These are phyloP conservation scores for Poecilia latipinna DNA, from an alignment of 2,113 vertebrate genomes.

Conservation along the genomic window DNA sequence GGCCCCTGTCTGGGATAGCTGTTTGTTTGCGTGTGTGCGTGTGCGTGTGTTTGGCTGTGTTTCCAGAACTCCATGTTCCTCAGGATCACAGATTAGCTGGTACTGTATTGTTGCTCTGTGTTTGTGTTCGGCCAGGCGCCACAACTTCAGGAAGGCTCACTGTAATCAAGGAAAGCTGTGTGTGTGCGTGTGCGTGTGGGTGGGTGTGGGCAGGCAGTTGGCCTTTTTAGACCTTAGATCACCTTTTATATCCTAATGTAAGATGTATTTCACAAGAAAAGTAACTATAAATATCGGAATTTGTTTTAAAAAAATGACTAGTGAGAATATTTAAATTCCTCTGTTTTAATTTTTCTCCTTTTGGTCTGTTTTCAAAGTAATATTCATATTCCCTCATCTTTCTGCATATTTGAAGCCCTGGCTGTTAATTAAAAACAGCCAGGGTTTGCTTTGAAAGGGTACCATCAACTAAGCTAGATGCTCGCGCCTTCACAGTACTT, in stretches of 20 bases:
- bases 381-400: not conserved
- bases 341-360: not conserved
- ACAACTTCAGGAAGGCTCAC: slow-evolving; percentile 75
- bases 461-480: not conserved
- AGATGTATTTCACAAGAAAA: slow-evolving; percentile 5
- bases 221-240: slow-evolving; percentile 6
- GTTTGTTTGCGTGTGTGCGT: slow-evolving; percentile 47
- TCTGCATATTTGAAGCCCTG: too few species aligned
- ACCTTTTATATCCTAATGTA: slow-evolving; percentile 8
- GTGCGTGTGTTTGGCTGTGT: slow-evolving; percentile 56
- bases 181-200: slow-evolving; percentile 46
- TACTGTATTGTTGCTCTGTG: slow-evolving; percentile 77
- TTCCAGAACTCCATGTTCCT: slow-evolving; percentile 80
- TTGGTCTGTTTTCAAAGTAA: not conserved
- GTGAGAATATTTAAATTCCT: not conserved
- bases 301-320: too few species aligned
- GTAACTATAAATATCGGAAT: not conserved
- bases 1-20: slow-evolving; percentile 66
- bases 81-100: slow-evolving; percentile 79
- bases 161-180: slow-evolving; percentile 74
- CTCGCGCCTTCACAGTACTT: not conserved
- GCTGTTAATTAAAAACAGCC: not conserved
- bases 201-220: slow-evolving; percentile 16
- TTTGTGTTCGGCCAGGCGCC: slow-evolving; percentile 77
- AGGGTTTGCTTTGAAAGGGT: not conserved